These are phyloP conservation scores for Sepiola atlantica DNA, from an alignment of 2,888 invertebrate genomes.

Conservation along the genomic window DNA sequence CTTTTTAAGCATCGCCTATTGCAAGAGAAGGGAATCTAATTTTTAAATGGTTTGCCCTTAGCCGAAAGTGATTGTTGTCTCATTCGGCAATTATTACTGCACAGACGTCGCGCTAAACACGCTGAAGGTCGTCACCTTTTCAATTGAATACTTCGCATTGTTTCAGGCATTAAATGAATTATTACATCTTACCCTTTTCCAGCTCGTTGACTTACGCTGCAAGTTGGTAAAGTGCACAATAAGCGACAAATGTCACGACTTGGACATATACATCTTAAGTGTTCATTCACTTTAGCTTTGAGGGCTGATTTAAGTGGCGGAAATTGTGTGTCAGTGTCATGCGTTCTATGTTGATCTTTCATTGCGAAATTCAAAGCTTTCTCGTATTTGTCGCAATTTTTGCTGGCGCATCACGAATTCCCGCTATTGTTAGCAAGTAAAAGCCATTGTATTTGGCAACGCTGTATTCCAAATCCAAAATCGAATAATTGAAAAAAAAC, in stretches of 20 bases:
- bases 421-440: not conserved
- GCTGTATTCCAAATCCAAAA: not conserved
- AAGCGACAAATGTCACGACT: constrained; percentile 2
- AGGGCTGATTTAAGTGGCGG: not conserved
- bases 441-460: not conserved
- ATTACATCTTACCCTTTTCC: not conserved
- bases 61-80: not conserved
- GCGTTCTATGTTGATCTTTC: not conserved
- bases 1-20: too few species aligned
- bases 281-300: not conserved
- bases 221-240: constrained; percentile 12
- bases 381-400: not conserved
- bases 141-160: not conserved
- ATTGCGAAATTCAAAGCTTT: not conserved
- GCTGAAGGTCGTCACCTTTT: not conserved
- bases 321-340: not conserved
- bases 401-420: not conserved
- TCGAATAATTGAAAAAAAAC: not conserved
- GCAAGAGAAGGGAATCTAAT: too few species aligned
- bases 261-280: constrained; percentile 5
- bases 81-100: not conserved
- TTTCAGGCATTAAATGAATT: not conserved
- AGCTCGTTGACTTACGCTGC: not conserved
- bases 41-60: not conserved
- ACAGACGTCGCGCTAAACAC: not conserved